Percentiles rank a stretch among this genome's conserved stretches.
phyloP scores from a whole-genome alignment of 2,113 vertebrate genomes.

The Phycodurus eques region DNA sequence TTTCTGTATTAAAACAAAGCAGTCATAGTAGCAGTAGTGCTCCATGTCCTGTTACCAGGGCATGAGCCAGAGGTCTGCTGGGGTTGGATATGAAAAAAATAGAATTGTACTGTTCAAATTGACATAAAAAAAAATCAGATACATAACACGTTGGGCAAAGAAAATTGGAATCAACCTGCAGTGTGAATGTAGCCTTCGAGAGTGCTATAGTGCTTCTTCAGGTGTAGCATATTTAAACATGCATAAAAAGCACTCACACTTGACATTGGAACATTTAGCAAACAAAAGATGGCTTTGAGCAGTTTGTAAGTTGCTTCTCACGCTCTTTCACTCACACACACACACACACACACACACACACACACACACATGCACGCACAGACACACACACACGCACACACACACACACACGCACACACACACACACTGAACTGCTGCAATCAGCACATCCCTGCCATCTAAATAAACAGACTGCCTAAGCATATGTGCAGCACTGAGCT shows the following conservation, averaged over 20 bases:
- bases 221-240: conserved; percentile 12
- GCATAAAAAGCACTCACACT: conserved; percentile 6
- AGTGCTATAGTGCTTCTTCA: neutral
- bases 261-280: conserved; percentile 15
- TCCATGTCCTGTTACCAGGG: no score
- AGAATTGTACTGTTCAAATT: no score
- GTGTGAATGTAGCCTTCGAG: neutral
- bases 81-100: no score
- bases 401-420: conserved; percentile 13
- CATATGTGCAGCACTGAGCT: conserved; percentile 58
- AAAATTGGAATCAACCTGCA: no score
- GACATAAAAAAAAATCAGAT: no score
- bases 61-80: no score
- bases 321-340: neutral
- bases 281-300: conserved; percentile 14
- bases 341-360: neutral
- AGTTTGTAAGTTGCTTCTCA: conserved; percentile 1
- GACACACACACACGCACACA: neutral
- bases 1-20: no score
- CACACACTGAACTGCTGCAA: conserved; percentile 31
- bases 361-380: conserved; percentile 15
- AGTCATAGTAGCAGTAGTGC: no score
- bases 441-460: conserved; percentile 39
- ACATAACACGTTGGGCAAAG: no score
- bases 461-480: conserved; percentile 55